phyloP scores from a whole-genome alignment of 2,113 vertebrate genomes.

The Marmota monax region DNA sequence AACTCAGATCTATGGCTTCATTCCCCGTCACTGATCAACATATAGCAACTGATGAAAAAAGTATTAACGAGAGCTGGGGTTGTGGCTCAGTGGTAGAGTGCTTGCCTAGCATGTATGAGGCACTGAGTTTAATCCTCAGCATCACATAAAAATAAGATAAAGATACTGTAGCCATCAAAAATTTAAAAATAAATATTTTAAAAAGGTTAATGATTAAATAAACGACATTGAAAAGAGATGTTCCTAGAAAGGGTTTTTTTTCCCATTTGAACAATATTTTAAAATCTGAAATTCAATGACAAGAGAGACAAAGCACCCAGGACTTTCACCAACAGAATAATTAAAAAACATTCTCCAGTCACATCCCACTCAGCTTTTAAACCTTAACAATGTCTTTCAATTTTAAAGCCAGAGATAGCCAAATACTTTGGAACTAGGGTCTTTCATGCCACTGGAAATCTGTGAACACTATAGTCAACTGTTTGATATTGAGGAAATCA shows the following conservation, averaged over 20 bases:
- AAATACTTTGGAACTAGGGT: background rate
- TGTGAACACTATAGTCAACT: conserved; percentile 19
- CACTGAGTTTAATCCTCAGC: too few species aligned
- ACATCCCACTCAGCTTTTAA: background rate
- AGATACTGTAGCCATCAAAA: too few species aligned
- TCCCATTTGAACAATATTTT: background rate
- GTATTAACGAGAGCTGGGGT: too few species aligned
- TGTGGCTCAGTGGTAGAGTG: too few species aligned
- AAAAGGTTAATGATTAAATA: background rate
- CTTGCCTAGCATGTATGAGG: too few species aligned
- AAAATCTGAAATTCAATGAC: conserved; percentile 26
- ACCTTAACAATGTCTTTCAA: background rate
- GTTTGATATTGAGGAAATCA: conserved; percentile 13
- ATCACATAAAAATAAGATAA: too few species aligned
- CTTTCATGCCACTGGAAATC: background rate
- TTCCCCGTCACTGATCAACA: background rate
- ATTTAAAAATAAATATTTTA: too few species aligned
- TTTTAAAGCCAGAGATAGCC: conserved; percentile 27
- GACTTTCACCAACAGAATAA: background rate
- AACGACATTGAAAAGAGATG: background rate
- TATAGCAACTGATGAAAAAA: conserved; percentile 5
- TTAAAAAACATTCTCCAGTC: background rate
- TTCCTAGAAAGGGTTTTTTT: background rate
- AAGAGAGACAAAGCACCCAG: background rate
- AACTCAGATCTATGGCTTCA: background rate